Evolutionary conservation across 1,140 invertebrate genomes (phyloP), one percentile per base, ranked within the genome.

Genomic region (Drosophila subobscura): DNA sequence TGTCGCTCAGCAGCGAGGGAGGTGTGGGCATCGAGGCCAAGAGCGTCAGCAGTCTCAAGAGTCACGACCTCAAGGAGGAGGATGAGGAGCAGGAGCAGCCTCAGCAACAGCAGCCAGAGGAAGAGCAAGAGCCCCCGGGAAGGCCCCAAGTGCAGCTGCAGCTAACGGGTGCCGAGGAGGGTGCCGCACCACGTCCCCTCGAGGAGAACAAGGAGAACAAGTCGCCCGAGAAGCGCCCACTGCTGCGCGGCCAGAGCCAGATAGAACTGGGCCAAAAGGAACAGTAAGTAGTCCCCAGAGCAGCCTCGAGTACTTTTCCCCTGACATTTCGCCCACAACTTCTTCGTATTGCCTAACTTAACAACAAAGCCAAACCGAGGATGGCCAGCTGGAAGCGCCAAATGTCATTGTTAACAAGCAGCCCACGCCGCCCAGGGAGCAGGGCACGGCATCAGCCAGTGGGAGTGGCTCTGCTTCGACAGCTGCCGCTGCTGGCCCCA

Each of bases 381-480:
- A 47, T 40, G 63, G 77, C 29, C 72, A 77, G 51, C 54, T 42
- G 64, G 67, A 79, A 29, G 52, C 79, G 12, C 33, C 68, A 29
- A 91, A 89, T 78, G 81, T 90, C 29, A 90, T 90, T 73, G 67
- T 91, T 29, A 89, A 91, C 67, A 91, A 91, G 56, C 81, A 90
- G 53, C 89, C 89, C 29, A 80, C 89, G 23, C 85, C 81, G 27
- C 79, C 89, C 45, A 73, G 81, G 46, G 81, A 86, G 1, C 64
- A 71, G 41, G 57, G 49, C 29, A 71, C 54, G 42, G 54, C 41
- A 27, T 25, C 65, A 20, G 68, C 33, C 16, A 53, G 33, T 47
- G 41, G 20, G 27, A 41, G 59, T 44, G 44, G 33, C 61, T 40
- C 70, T 33, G n/a, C 67, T 23, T 8, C 53, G 20, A 33, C 70